These are phyloP conservation scores for Andinoacara biseriatus DNA, from an alignment of 2,113 vertebrate species.

Conservation along the genomic window DNA sequence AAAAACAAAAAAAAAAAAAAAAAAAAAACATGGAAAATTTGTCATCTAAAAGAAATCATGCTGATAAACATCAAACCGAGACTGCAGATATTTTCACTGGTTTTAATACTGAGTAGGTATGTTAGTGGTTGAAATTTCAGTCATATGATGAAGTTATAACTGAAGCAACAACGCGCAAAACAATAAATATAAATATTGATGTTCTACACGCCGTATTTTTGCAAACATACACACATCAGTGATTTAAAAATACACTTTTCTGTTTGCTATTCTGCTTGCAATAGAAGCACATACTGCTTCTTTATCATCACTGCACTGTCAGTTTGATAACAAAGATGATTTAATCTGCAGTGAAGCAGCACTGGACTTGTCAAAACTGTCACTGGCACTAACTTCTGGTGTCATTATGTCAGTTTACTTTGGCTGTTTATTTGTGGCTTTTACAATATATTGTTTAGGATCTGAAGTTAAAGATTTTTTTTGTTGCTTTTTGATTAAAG, in stretches of 20 bases:
- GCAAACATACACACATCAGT: background rate
- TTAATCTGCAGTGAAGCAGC: constrained; percentile 34
- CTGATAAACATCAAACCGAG: no score
- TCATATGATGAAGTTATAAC: background rate
- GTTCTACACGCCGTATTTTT: background rate
- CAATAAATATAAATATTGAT: background rate
- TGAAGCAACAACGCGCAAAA: background rate
- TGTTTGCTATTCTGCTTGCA: constrained; percentile 9
- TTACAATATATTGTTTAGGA: background rate
- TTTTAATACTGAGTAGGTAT: no score
- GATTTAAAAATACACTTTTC: background rate
- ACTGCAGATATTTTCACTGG: no score
- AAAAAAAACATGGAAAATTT: no score
- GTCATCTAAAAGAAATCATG: no score
- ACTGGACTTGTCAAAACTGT: constrained; percentile 40
- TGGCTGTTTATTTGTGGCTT: background rate
- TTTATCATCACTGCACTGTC: constrained; percentile 16
- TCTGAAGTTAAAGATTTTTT: background rate
- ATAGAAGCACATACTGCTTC: background rate
- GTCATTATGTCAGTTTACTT: background rate
- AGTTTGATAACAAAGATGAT: constrained; percentile 27
- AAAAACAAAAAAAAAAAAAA: no score
- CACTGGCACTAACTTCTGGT: background rate
- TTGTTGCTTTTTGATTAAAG: background rate
- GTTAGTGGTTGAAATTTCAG: no score